Percentiles rank a stretch among this genome's conserved stretches.
These are phyloP conservation scores for Tetrapedia diversipes DNA, from an alignment of 2,888 invertebrate genomes.

Conservation along the genomic window DNA sequence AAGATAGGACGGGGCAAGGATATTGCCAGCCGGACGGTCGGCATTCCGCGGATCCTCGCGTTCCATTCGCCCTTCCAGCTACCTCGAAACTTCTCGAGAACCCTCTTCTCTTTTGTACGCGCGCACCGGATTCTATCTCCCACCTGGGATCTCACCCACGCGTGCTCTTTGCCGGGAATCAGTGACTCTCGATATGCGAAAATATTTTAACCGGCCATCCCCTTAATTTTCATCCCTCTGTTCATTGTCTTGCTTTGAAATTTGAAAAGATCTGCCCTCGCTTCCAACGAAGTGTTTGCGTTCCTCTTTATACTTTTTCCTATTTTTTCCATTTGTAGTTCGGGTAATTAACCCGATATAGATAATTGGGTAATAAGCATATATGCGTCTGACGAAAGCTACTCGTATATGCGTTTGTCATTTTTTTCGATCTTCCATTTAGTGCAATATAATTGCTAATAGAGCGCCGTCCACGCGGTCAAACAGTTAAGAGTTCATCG, in stretches of 20 bases:
- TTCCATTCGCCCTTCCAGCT: conserved; percentile 70
- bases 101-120: conserved; percentile 40
- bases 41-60: conserved; percentile 76
- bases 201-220: conserved; percentile 39
- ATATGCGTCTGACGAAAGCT: too few relatives aligned
- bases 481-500: too few relatives aligned
- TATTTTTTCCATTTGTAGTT: too few relatives aligned
- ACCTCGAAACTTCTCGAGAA: conserved; percentile 65
- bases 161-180: conserved; percentile 39
- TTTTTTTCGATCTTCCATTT: too few relatives aligned
- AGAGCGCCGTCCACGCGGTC: too few relatives aligned
- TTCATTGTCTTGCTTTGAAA: background rate
- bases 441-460: too few relatives aligned
- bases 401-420: too few relatives aligned
- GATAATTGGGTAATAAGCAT: too few relatives aligned
- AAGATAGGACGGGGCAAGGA: conserved; percentile 70
- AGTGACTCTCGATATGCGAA: conserved; percentile 24
- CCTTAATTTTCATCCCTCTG: background rate
- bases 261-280: too few relatives aligned
- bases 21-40: conserved; percentile 73
- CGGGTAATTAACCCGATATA: too few relatives aligned
- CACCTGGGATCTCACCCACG: conserved; percentile 61
- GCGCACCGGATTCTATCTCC: conserved; percentile 47
- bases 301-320: too few relatives aligned
- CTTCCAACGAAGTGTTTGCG: too few relatives aligned